These are phyloP conservation scores for Zoanthus sansibaricus DNA, from an alignment of 92 coral and sea anemone genomes.

Conservation along the genomic window DNA sequence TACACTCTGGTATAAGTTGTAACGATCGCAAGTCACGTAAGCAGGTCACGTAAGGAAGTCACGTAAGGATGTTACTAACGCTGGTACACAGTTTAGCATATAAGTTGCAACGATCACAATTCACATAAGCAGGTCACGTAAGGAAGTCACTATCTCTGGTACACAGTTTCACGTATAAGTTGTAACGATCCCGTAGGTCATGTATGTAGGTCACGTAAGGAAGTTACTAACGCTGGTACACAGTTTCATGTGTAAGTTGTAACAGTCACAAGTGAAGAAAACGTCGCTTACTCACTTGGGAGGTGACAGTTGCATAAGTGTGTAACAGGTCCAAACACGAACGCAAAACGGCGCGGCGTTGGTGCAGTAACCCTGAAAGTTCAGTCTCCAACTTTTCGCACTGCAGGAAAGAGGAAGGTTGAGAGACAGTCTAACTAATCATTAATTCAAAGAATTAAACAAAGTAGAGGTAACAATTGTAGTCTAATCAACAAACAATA, in stretches of 20 bases:
- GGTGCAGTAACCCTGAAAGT: slow-evolving; percentile 87
- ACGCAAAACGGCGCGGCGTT: slow-evolving; percentile 84
- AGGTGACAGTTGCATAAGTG: slow-evolving; percentile 97
- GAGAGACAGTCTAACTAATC: not conserved
- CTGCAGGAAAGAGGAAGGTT: slow-evolving; percentile 39
- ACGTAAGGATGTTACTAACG: too few relatives aligned
- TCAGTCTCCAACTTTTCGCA: slow-evolving; percentile 99
- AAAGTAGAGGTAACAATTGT: too few relatives aligned
- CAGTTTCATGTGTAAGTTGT: not conserved
- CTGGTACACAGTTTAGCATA: too few relatives aligned
- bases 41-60: too few relatives aligned
- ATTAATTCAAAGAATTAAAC: not conserved
- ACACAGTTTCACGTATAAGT: too few relatives aligned
- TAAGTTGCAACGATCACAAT: not conserved
- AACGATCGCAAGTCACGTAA: too few relatives aligned
- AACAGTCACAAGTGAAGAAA: not conserved
- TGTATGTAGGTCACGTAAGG: too few relatives aligned
- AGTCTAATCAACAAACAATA: too few relatives aligned
- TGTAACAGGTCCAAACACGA: slow-evolving; percentile 90
- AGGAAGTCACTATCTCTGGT: too few relatives aligned
- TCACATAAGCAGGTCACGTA: not conserved
- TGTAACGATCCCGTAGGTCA: too few relatives aligned
- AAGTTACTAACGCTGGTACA: too few relatives aligned
- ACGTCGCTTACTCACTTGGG: not conserved
- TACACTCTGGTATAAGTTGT: too few relatives aligned